Conservation (phyloP, 1,140 invertebrate genomes). For the Panonychus citri region DNA sequence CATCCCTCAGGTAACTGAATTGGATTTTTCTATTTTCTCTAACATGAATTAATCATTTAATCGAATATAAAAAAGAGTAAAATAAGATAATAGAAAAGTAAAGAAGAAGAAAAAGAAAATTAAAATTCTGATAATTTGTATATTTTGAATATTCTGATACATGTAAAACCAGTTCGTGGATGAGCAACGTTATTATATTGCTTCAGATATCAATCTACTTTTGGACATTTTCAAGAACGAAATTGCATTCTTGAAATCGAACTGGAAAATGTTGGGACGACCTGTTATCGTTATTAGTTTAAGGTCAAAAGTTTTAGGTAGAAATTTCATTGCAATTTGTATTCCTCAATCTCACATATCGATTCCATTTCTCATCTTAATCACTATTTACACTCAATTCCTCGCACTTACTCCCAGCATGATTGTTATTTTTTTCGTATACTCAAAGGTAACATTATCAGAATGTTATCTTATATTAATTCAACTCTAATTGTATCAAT, state of each 20-base stretch:
- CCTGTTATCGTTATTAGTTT: conserved; percentile 67
- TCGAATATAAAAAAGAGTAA: neutral
- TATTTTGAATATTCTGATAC: too few relatives aligned
- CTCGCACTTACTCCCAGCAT: too few relatives aligned
- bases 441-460: too few relatives aligned
- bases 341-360: neutral
- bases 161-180: conserved; percentile 55
- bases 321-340: conserved; percentile 25
- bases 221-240: conserved; percentile 87
- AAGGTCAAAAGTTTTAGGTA: conserved; percentile 77
- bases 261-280: conserved; percentile 65
- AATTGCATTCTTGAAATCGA: conserved; percentile 72
- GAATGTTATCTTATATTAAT: too few relatives aligned
- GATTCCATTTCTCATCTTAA: neutral
- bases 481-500: too few relatives aligned
- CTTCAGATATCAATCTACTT: conserved; percentile 84
- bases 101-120: too few relatives aligned
- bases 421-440: too few relatives aligned
- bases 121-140: too few relatives aligned
- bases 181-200: conserved; percentile 83
- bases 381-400: too few relatives aligned
- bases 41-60: neutral
- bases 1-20: conserved; percentile 91
- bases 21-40: too few relatives aligned
- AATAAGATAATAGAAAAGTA: neutral